These are phyloP conservation scores for Sterrhoptilus dennistouni DNA, from an alignment of 2,113 vertebrate genomes.

Conservation along the genomic window DNA sequence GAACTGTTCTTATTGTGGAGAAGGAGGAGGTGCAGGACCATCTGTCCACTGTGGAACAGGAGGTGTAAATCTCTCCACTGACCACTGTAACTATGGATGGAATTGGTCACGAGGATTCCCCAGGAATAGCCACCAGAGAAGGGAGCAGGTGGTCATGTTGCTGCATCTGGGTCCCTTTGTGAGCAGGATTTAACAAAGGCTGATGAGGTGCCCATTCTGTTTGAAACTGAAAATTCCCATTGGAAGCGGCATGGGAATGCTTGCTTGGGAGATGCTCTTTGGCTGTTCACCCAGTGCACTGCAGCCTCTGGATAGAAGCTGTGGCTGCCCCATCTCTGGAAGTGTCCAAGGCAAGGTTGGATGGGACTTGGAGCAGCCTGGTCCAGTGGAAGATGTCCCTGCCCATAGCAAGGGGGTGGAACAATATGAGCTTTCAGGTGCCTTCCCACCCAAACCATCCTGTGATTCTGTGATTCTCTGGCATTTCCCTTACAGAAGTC, in stretches of 20 bases:
- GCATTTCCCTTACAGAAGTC: neutral
- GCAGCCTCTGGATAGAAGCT: neutral
- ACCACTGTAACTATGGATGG: neutral
- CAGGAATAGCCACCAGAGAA: neutral
- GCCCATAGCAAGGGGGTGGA: neutral
- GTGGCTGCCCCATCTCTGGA: neutral
- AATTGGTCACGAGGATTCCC: neutral
- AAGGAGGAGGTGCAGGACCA: neutral
- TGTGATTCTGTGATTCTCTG: neutral
- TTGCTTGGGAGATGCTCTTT: accelerated
- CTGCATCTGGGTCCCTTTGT: neutral
- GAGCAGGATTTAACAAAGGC: neutral
- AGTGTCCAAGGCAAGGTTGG: neutral
- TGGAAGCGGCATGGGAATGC: neutral
- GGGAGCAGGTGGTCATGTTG: neutral
- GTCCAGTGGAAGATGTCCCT: neutral
- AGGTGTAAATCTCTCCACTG: neutral
- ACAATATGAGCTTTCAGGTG: neutral
- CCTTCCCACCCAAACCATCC: neutral
- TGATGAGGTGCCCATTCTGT: neutral
- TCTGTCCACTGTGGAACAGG: neutral
- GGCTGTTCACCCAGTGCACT: neutral
- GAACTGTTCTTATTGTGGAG: neutral
- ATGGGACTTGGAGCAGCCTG: neutral
- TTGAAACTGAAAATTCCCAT: neutral